A percentile compares a stretch with the other conserved stretches of the same genome.
Conservation (phyloP, 2,797 vertebrate genomes). For the Hemitrygon akajei region DNA sequence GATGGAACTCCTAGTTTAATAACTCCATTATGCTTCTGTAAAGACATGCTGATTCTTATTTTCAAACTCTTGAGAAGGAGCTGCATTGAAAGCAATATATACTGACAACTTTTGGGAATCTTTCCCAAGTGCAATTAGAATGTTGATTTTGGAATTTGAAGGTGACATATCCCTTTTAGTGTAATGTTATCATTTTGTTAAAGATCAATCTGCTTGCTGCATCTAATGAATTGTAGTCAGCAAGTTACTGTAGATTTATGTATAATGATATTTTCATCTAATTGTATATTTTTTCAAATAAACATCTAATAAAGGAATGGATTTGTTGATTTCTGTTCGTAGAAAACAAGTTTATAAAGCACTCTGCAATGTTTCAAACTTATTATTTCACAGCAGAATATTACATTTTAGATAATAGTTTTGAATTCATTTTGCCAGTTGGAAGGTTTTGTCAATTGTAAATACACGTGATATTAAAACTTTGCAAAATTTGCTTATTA, state of each 20-base stretch:
- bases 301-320: background rate
- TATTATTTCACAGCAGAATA: background rate
- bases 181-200: background rate
- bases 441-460: background rate
- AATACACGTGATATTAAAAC: background rate
- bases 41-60: background rate
- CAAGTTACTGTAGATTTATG: background rate
- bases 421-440: background rate
- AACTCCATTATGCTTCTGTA: background rate
- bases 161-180: background rate
- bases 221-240: background rate
- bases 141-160: background rate
- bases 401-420: background rate
- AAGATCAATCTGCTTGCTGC: background rate
- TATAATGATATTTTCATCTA: background rate
- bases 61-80: background rate
- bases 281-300: background rate
- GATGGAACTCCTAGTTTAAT: background rate
- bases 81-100: background rate
- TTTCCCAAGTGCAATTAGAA: background rate
- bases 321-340: background rate
- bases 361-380: background rate
- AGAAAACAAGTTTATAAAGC: background rate
- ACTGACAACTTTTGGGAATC: background rate
- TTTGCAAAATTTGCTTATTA: background rate